Base-by-base conservation (phyloP, 2,113 vertebrate genomes). In the Indicator indicator region DNA sequence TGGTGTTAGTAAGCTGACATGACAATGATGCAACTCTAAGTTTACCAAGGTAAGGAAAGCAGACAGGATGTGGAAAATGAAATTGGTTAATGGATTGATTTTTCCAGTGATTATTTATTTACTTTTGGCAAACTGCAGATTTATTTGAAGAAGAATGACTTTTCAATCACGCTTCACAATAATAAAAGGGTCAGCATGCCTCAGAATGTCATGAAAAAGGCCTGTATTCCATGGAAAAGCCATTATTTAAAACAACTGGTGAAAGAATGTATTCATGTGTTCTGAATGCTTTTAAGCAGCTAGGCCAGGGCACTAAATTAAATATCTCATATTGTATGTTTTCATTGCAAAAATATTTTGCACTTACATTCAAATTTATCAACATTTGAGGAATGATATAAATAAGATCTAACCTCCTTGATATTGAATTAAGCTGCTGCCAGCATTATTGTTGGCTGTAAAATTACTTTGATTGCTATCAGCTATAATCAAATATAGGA, bases 401-500 rank as follows among this genome's bases (percentile, higher is more conserved):
- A 96, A 96, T 96, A 97, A 97, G 75, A 92, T 90, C 80, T 27
- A 92, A 91, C 95, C 82, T 97, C 73, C 89, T 65, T 83, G 93
- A 96, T 96, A 96, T 98, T 96, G 96, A 96, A 92, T 95, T 88
- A 94, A 96, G 76, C 64, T 15, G 18, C 96, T 97, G 95, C 96
- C 94, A 96, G 95, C 72, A 1, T 77, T 97, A 97, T 98, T 98
- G 88, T 97, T 98, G 98, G 98, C 98, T 98, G 95, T 40, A 94
- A 96, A 93, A 97, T 95, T 91, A 78, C 96, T 93, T 96, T 95
- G 98, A 98, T 97, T 93, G 90, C 56, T 98, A 98, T 98, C 98
- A 93, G 90, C 95, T 95, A 58, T 98, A 98, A 98, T 98, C 97
- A 98, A 98, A 98, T 98, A 97, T 78, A 96, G 96, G 75, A 97